A percentile compares a stretch with the other conserved stretches of the same genome.
These are phyloP conservation scores for Artibeus jamaicensis DNA, from an alignment of 2,797 vertebrate genomes.

Conservation along the genomic window DNA sequence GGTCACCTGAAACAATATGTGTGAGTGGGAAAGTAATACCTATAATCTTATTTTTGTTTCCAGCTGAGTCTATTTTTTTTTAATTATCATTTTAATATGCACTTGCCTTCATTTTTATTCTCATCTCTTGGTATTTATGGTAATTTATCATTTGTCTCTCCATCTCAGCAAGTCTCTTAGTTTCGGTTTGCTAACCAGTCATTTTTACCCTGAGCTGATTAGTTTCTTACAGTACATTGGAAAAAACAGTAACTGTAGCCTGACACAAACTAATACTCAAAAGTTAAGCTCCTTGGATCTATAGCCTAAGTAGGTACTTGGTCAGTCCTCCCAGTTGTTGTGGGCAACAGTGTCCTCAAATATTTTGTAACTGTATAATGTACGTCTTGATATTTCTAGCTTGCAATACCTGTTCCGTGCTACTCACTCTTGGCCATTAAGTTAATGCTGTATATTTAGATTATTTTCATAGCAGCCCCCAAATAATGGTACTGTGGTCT, in stretches of 20 bases:
- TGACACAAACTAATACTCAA: neutral
- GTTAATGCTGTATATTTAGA: neutral
- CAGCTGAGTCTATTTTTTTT: neutral
- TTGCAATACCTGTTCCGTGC: neutral
- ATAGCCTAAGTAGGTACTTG: neutral
- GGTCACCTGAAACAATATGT: neutral
- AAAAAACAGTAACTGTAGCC: neutral
- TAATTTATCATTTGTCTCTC: neutral
- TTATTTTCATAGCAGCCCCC: neutral
- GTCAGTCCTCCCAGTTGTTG: neutral
- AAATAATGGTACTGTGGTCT: neutral
- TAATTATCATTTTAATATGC: constrained; percentile 16
- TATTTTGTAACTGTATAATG: neutral
- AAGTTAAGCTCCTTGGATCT: neutral
- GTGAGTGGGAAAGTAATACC: neutral
- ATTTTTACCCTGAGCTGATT: neutral
- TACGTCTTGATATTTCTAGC: neutral
- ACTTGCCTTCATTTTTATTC: neutral
- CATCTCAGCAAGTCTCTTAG: neutral
- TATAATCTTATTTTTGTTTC: neutral
- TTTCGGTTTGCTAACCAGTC: constrained; percentile 18
- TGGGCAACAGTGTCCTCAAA: neutral
- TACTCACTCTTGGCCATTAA: neutral
- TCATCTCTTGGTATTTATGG: neutral
- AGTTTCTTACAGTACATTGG: neutral